phyloP scores from a whole-genome alignment of 2,888 invertebrate species.

The Xestia xanthographa region DNA sequence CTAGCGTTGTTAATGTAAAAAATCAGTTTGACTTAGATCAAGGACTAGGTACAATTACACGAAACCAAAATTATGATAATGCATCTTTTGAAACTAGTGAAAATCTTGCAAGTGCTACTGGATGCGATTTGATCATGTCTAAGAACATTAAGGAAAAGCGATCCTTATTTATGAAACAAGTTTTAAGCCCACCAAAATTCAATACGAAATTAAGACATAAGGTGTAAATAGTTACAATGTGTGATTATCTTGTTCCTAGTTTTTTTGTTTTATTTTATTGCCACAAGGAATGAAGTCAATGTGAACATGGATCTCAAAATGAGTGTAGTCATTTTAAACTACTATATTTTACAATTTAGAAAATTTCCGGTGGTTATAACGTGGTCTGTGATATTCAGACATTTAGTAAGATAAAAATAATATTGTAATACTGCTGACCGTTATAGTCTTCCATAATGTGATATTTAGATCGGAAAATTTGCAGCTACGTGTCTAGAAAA shows the following conservation, averaged over 20 bases:
- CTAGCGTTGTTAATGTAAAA: conserved; percentile 73
- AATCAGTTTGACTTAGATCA: conserved; percentile 74
- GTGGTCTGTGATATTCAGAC: conserved; percentile 42
- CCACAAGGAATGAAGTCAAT: conserved; percentile 71
- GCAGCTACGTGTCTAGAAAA: conserved; percentile 16
- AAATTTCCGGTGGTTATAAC: conserved; percentile 41
- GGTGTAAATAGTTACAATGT: conserved; percentile 69
- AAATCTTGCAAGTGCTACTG: conserved; percentile 57
- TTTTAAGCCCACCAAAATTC: conserved; percentile 90
- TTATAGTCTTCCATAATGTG: conserved; percentile 64
- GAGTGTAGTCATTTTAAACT: conserved; percentile 76
- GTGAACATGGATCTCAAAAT: conserved; percentile 80
- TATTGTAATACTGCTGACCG: conserved; percentile 32
- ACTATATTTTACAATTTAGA: conserved; percentile 55
- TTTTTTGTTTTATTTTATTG: conserved; percentile 53
- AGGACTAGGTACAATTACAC: conserved; percentile 60
- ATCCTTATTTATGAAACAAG: conserved; percentile 90
- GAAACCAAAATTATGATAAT: conserved; percentile 70
- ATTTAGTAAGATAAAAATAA: conserved; percentile 34
- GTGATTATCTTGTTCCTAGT: conserved; percentile 64
- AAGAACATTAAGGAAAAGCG: conserved; percentile 88
- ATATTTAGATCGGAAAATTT: conserved; percentile 52
- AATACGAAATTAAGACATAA: conserved; percentile 86
- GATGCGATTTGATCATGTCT: conserved; percentile 68
- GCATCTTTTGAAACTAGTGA: conserved; percentile 61